These are phyloP conservation scores for Olivierus martensii DNA, from an alignment of 1,140 invertebrate genomes.

Conservation along the genomic window DNA sequence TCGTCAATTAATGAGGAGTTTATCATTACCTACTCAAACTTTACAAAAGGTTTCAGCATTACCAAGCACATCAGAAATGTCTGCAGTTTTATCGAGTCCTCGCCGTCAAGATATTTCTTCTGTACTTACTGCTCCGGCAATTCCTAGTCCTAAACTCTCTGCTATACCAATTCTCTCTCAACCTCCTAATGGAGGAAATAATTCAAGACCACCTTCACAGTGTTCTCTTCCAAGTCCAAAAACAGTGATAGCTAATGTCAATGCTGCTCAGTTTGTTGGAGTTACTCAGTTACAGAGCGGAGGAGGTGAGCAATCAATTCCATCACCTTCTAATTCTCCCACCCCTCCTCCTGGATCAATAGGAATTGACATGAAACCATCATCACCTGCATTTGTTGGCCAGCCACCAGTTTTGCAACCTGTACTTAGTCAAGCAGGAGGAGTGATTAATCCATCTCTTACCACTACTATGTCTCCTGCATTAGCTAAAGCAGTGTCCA, in stretches of 20 bases:
- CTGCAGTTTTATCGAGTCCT: too few species aligned
- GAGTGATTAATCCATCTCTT: not conserved
- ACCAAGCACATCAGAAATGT: too few species aligned
- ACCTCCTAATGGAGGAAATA: not conserved
- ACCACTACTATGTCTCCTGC: slow-evolving; percentile 1
- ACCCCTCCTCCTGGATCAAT: not conserved
- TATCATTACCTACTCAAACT: not conserved
- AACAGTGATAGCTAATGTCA: slow-evolving; percentile 16
- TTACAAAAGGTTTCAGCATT: not conserved
- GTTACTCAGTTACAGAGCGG: slow-evolving; percentile 10
- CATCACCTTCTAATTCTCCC: not conserved
- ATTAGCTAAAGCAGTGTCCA: not conserved
- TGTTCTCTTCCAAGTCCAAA: slow-evolving; percentile 15
- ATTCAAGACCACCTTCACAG: slow-evolving; percentile 8
- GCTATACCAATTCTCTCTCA: too few species aligned
- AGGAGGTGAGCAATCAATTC: not conserved
- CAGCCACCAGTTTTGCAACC: slow-evolving; percentile 14
- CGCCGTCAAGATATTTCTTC: too few species aligned
- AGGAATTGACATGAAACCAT: slow-evolving; percentile 11
- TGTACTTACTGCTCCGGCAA: too few species aligned
- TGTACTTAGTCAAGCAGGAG: slow-evolving; percentile 3
- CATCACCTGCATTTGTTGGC: slow-evolving; percentile 16
- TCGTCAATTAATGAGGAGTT: slow-evolving; percentile 7
- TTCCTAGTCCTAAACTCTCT: too few species aligned
- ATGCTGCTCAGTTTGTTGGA: slow-evolving; percentile 19